Evolutionary conservation across 2,888 invertebrate species (phyloP).

Genomic region (Geotrupes spiniger): DNA sequence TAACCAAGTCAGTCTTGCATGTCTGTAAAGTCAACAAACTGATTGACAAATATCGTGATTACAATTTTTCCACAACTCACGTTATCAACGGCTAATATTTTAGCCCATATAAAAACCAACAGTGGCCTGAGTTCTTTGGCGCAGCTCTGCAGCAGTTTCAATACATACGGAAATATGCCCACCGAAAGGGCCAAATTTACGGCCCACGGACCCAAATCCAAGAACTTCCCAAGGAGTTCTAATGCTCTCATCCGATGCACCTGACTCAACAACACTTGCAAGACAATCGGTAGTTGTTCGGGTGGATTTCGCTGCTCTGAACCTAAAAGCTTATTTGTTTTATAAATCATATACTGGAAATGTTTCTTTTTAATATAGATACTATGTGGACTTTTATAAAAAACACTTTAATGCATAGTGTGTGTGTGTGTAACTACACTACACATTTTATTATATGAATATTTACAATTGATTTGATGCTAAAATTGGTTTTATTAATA

Average conservation of each 20-base stretch:
- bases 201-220: slow-evolving; percentile 95
- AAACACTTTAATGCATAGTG: no score
- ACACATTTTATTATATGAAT: no score
- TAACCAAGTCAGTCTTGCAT: slow-evolving; percentile 91
- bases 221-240: slow-evolving; percentile 87
- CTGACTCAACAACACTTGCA: slow-evolving; percentile 77
- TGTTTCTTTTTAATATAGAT: no score
- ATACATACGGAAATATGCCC: slow-evolving; percentile 98
- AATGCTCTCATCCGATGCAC: slow-evolving; percentile 92
- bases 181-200: slow-evolving; percentile 94
- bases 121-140: slow-evolving; percentile 89
- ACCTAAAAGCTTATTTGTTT: slow-evolving; percentile 38
- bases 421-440: no score
- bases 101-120: slow-evolving; percentile 98
- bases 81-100: slow-evolving; percentile 94
- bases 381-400: no score
- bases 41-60: no score
- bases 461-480: no score
- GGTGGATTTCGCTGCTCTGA: slow-evolving; percentile 80
- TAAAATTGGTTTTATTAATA: no score
- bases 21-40: slow-evolving; percentile 62
- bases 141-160: slow-evolving; percentile 93
- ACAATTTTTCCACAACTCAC: slow-evolving; percentile 54
- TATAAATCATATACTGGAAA: no score
- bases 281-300: slow-evolving; percentile 94